A percentile compares a stretch with the other conserved stretches of the same genome.
These are phyloP conservation scores for Acrocephalus arundinaceus DNA, from an alignment of 2,113 vertebrate genomes.

Conservation along the genomic window DNA sequence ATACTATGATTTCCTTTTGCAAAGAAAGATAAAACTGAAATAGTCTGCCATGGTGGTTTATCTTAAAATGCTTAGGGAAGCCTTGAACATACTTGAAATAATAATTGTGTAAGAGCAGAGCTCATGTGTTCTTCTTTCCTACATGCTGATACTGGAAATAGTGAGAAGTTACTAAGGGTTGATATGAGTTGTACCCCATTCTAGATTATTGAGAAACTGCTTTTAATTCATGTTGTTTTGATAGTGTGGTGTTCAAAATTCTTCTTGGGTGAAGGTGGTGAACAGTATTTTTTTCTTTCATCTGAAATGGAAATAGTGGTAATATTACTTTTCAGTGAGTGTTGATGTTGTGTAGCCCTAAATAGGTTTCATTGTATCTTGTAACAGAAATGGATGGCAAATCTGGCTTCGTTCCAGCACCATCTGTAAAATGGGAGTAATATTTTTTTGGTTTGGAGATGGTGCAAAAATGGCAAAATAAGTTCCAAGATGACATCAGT, in stretches of 20 bases:
- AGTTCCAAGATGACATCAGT: neutral
- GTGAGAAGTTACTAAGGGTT: neutral
- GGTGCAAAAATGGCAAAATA: neutral
- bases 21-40: conserved; percentile 17
- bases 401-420: neutral
- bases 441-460: neutral
- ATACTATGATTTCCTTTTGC: conserved; percentile 10
- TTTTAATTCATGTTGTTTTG: neutral
- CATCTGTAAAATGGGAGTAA: neutral
- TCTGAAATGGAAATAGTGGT: neutral
- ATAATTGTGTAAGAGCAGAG: neutral
- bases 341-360: neutral
- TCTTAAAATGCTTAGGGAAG: conserved; percentile 25
- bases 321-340: neutral
- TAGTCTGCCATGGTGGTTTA: neutral
- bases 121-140: conserved; percentile 33
- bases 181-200: neutral
- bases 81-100: conserved; percentile 13
- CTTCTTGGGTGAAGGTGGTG: neutral
- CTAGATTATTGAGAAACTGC: neutral
- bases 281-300: neutral
- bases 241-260: neutral
- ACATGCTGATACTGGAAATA: neutral
- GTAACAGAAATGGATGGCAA: neutral
- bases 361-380: neutral